Evolutionary conservation across 1,140 invertebrate species (phyloP).

Genomic region (Chlorops oryzae): DNA sequence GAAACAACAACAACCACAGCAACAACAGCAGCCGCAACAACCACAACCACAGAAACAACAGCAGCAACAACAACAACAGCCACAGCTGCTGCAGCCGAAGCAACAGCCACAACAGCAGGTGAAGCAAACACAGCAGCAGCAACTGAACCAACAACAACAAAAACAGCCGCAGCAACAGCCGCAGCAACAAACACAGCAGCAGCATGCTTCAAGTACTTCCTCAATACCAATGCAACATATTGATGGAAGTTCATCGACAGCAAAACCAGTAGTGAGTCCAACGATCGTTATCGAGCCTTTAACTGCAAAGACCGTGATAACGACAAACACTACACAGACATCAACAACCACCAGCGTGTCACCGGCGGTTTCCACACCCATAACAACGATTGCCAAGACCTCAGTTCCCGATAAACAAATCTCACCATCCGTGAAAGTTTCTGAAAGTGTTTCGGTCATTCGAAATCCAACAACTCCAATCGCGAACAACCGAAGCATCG

Average conservation of each 20-base stretch:
- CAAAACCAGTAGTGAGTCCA: too few species aligned
- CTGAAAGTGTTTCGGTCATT: slow-evolving; percentile 36
- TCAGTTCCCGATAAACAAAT: neutral
- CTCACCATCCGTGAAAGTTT: slow-evolving; percentile 20
- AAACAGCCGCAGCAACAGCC: slow-evolving; percentile 5
- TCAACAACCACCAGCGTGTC: slow-evolving; percentile 20
- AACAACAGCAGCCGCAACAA: neutral
- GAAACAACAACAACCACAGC: neutral
- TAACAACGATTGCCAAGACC: too few species aligned
- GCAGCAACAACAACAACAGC: neutral
- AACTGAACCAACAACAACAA: neutral
- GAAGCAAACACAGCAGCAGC: neutral
- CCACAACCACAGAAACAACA: neutral
- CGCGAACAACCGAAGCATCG: too few species aligned
- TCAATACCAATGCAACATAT: too few species aligned
- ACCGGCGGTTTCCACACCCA: too few species aligned
- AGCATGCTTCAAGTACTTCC: too few species aligned
- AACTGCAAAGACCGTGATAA: too few species aligned
- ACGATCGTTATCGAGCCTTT: too few species aligned
- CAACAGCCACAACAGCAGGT: neutral
- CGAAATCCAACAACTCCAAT: slow-evolving; percentile 33
- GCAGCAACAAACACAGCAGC: neutral
- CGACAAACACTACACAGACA: neutral
- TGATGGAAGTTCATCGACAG: too few species aligned
- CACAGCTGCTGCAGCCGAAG: neutral